Base-by-base conservation (phyloP, 2,888 invertebrate species). In the Darwinula stevensoni region DNA sequence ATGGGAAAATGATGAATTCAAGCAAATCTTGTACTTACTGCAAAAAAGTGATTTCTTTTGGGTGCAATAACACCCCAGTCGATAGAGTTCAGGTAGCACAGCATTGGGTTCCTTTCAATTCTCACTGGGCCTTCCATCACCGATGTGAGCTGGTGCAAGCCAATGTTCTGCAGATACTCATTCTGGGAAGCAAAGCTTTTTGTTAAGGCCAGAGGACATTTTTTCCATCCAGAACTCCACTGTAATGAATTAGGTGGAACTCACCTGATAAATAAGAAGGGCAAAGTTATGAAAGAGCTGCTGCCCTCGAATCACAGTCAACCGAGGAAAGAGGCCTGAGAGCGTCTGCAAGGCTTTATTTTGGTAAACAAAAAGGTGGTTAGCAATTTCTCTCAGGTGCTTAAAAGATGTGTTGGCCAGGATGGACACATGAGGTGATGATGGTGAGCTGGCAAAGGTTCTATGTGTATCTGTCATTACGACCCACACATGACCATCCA, bases 91-190 rank as follows among this genome's bases (percentile, higher is more conserved):
- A 72, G 66, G 55, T 74, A 88, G 54, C 94, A 97, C 27, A 97
- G 60, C 29, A 62, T 61, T 16, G 72, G 68, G 57, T 97, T 97
- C 49, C 74, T 74, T 47, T 80, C 75, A 41, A 97, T 73, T 16
- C 80, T 65, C 3, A 97, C 74, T 2, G 69, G 68, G 4, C 94
- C 94, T n/a, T n/a, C n/a, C n/a, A n/a, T n/a, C n/a, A n/a, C n/a
- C n/a, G n/a, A n/a, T n/a, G n/a, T n/a, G n/a, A n/a, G n/a, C n/a
- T n/a, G n/a, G n/a, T n/a, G n/a, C n/a, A n/a, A n/a, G n/a, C n/a
- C n/a, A n/a, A n/a, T n/a, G n/a, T n/a, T n/a, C n/a, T n/a, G n/a
- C n/a, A n/a, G n/a, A n/a, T n/a, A n/a, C n/a, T n/a, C n/a, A n/a
- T n/a, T n/a, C n/a, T n/a, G n/a, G n/a, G n/a, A n/a, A n/a, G n/a